Evolutionary conservation across 2,888 invertebrate species (phyloP), one percentile per base, ranked within the genome.

Genomic region (Nomada fucata): DNA sequence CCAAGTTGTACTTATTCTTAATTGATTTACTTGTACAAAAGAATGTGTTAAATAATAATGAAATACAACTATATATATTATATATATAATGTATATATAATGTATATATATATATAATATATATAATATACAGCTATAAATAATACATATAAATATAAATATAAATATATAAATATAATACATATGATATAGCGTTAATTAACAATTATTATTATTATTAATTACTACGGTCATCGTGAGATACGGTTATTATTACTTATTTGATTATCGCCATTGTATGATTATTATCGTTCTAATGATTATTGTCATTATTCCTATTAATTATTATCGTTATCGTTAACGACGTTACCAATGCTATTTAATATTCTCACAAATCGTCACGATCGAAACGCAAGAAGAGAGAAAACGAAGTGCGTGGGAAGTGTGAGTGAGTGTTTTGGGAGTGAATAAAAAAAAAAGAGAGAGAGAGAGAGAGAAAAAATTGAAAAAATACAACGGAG

Each of bases 1-100:
- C 93, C 92, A 94, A 93, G 93, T 94, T 94, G 94, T 94, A 94
- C 94, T 94, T 94, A 94, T 94, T 94, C 94, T 93, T 94, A 93
- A 92, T 93, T 93, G 92, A 93, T 94, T 93, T 94, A 94, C 93
- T 93, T 94, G 94, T 94, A 94, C 94, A 94, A 94, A 94, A 91
- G 83, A 92, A 92, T 93, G 93, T 93, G 93, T 93, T 93, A 92
- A 93, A 92, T 93, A 93, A 92, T 92, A 91, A 92, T 90, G 83
- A 92, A 93, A 92, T 92, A 91, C 89, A 92, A 90, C 90, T 73
- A 92, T 91, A 91, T 90, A 90, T 88, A 91, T 86, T 83, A 83
- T 71, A 92, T 90, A 91, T 42, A 92, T 90, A 91, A 90, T 90
- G 90, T 88, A 91, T 92, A 91, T 89, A 92, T 90, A 90, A 90